phyloP scores from a whole-genome alignment of 2,113 vertebrate species.

The Rattus rattus region DNA sequence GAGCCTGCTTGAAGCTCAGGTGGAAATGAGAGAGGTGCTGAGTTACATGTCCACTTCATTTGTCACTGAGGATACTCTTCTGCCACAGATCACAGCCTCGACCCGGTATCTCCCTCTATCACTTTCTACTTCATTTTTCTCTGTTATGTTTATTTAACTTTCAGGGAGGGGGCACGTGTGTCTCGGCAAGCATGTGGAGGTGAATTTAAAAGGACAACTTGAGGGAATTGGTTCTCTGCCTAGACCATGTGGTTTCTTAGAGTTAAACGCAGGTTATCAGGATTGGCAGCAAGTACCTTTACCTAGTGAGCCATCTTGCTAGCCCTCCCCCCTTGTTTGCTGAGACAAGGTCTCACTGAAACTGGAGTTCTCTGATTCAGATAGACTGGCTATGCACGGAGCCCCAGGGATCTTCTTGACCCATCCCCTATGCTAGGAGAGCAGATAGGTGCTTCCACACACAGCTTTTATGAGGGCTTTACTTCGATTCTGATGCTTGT shows the following conservation, averaged over 20 bases:
- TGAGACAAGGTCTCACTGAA: background rate
- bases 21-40: background rate
- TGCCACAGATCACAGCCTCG: background rate
- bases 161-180: too few species aligned
- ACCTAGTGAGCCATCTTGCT: background rate
- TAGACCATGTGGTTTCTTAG: background rate
- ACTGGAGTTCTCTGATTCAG: background rate
- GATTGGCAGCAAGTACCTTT: background rate
- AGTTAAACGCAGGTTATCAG: background rate
- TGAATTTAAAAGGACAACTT: background rate
- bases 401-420: background rate
- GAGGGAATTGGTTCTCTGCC: background rate
- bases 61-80: background rate
- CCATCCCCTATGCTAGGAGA: background rate
- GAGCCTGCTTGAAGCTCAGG: background rate
- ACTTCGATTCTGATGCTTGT: background rate
- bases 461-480: background rate
- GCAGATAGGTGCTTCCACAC: background rate
- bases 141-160: background rate
- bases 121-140: background rate
- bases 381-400: background rate
- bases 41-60: background rate
- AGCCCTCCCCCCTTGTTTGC: background rate
- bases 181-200: background rate
- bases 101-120: background rate